Evolutionary conservation across 2,113 vertebrate species (phyloP), one percentile per base, ranked within the genome.

Genomic region (Lampris megalopsis): DNA sequence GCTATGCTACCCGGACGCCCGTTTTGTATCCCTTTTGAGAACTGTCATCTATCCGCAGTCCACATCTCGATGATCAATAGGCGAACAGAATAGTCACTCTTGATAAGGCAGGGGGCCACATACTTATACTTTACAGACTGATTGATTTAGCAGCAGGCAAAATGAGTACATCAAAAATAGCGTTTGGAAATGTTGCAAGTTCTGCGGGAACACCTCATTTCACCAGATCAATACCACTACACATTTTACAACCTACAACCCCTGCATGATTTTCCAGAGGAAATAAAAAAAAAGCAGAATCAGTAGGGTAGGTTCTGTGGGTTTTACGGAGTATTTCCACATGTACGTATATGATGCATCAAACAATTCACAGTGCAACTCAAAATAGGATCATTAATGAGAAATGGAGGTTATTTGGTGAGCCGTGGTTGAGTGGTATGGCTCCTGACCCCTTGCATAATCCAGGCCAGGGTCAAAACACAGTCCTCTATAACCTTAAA

Each of bases 141-240:
- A 88, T 72, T 81, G 74, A 77, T 81, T 82, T 84, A 68, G 35
- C 63, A 75, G 35, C 53, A 71, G 73, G 77, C 58, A 73, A 71
- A 81, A 88, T 77, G 68, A 65, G 74, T 54, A 62, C 41, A 37
- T 68, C 3, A 67, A 68, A 70, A 79, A 60, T 13, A 4, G 54
- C 37, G 6, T 71, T 78, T 73, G 53, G 74, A 38, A 83, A 78
- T 78, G 57, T 54, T 77, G 68, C n/a, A 67, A 74, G 81, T 84
- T 79, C 42, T 64, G 43, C 61, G 6, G 5, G 43, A 66, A 52
- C 41, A 73, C 66, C 64, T 82, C 60, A 83, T 68, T 86, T 75
- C 75, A 47, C 7, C 70, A 78, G 43, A 88, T 89, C 90, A 77
- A 85, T 79, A 84, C 54, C 75, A 73, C 68, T 64, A 13, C 63